phyloP scores from a whole-genome alignment of 1,140 invertebrate genomes.

The Drosophila mauritiana region DNA sequence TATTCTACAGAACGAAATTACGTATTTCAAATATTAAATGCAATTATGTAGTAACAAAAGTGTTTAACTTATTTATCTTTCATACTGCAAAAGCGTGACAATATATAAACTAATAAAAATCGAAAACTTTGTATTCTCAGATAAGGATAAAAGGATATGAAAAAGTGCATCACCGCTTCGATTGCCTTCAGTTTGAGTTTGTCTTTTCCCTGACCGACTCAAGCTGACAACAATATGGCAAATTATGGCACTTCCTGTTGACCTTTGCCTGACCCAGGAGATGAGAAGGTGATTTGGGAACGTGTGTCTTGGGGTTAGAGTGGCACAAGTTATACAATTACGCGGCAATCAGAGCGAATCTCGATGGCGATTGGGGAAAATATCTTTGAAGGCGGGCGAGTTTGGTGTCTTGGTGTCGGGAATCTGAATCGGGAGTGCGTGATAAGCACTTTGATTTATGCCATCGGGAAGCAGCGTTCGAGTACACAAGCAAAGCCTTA shows the following conservation, averaged over 20 bases:
- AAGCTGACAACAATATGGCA: constrained; percentile 70
- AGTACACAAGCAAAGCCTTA: constrained; percentile 70
- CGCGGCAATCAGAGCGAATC: constrained; percentile 58
- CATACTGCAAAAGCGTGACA: too few species aligned
- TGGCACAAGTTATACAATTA: constrained; percentile 78
- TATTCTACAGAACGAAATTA: too few species aligned
- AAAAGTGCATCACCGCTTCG: constrained; percentile 8
- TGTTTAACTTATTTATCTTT: too few species aligned
- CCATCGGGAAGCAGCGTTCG: constrained; percentile 51
- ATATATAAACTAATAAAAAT: too few species aligned
- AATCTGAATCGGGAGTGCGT: constrained; percentile 31
- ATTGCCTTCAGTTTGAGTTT: background rate
- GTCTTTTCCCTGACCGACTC: constrained; percentile 42
- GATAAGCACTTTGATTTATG: constrained; percentile 83
- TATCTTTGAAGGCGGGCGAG: constrained; percentile 30
- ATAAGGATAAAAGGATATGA: too few species aligned
- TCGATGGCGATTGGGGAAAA: constrained; percentile 49
- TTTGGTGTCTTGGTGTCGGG: constrained; percentile 2
- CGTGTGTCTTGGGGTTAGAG: constrained; percentile 34
- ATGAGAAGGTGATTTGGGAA: constrained; percentile 4
- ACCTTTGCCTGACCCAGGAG: constrained; percentile 47
- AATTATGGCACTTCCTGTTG: constrained; percentile 78
- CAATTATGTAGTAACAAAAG: too few species aligned
- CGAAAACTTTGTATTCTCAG: too few species aligned
- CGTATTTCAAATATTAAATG: too few species aligned